Percentiles rank a stretch among this genome's conserved stretches.
phyloP scores from a whole-genome alignment of 35 echinoderm and acorn worm genomes.

The Patiria miniata region DNA sequence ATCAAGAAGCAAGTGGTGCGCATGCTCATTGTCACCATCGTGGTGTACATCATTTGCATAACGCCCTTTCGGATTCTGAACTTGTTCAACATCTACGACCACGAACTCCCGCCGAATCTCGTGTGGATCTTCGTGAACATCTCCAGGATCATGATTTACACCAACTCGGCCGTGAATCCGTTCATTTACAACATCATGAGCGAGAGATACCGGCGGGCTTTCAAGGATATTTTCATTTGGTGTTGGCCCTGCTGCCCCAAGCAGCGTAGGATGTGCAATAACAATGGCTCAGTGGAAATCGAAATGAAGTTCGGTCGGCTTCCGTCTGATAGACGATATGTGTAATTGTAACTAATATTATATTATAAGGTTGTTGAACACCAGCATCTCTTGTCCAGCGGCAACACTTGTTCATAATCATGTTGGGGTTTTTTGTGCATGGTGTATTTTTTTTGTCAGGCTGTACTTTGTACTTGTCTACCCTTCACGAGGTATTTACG shows the following conservation, averaged over 20 bases:
- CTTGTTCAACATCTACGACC: constrained; percentile 68
- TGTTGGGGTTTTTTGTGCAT: too few species aligned
- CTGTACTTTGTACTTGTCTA: too few species aligned
- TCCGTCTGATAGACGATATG: constrained; percentile 2
- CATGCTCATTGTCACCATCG: constrained; percentile 95
- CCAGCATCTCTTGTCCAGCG: too few species aligned
- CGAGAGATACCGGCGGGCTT: constrained; percentile 81
- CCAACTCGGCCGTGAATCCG: constrained; percentile 91
- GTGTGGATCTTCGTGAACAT: constrained; percentile 76
- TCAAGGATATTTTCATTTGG: constrained; percentile 69
- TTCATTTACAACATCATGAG: constrained; percentile 97
- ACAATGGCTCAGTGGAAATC: constrained; percentile 9
- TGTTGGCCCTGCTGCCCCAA: constrained; percentile 62
- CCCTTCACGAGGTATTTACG: too few species aligned
- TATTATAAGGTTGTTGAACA: too few species aligned
- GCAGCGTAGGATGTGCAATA: not conserved
- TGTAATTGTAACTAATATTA: not conserved
- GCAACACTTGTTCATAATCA: too few species aligned
- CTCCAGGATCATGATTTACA: constrained; percentile 84
- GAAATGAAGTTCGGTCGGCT: not conserved
- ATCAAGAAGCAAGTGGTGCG: constrained; percentile 96
- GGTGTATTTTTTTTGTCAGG: too few species aligned
- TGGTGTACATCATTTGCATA: constrained; percentile 86
- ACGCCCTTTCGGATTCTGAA: constrained; percentile 94
- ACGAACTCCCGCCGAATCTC: constrained; percentile 59